Evolutionary conservation across 1,140 invertebrate genomes (phyloP).

Genomic region (Pogonomyrmex californicus): DNA sequence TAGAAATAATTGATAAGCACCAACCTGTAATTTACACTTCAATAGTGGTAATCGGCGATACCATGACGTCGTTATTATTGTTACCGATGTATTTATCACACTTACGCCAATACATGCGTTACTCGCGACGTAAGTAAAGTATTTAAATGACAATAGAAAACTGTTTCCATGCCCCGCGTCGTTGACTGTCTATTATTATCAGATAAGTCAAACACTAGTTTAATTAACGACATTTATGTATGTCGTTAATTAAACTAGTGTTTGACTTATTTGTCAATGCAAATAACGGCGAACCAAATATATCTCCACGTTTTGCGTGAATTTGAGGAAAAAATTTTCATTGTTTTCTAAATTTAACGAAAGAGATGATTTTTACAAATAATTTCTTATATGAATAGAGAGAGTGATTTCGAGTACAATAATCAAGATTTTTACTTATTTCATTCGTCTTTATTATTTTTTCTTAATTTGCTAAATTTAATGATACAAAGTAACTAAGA

Average conservation of each 20-base stretch:
- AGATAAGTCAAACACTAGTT: background rate
- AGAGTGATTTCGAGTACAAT: background rate
- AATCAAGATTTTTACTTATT: background rate
- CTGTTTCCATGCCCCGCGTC: background rate
- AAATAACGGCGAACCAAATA: constrained; percentile 16
- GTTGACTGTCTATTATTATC: constrained; percentile 27
- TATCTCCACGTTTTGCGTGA: background rate
- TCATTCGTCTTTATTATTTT: background rate
- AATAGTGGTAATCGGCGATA: constrained; percentile 44
- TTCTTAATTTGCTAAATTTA: background rate
- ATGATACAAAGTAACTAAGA: background rate
- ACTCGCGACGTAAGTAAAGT: constrained; percentile 13
- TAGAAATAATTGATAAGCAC: constrained; percentile 61
- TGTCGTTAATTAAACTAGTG: constrained; percentile 42
- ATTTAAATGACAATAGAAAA: constrained; percentile 62
- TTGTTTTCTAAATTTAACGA: background rate
- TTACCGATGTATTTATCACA: constrained; percentile 7
- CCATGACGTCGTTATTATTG: constrained; percentile 19
- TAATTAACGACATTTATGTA: too few species aligned
- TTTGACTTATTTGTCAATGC: constrained; percentile 19
- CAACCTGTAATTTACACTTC: constrained; percentile 48
- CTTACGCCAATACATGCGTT: constrained; percentile 40
- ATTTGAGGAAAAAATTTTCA: constrained; percentile 22
- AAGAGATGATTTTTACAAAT: background rate
- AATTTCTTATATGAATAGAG: background rate